These are phyloP conservation scores for Rhagophthalmus giganteus DNA, from an alignment of 2,888 invertebrate species.

Conservation along the genomic window DNA sequence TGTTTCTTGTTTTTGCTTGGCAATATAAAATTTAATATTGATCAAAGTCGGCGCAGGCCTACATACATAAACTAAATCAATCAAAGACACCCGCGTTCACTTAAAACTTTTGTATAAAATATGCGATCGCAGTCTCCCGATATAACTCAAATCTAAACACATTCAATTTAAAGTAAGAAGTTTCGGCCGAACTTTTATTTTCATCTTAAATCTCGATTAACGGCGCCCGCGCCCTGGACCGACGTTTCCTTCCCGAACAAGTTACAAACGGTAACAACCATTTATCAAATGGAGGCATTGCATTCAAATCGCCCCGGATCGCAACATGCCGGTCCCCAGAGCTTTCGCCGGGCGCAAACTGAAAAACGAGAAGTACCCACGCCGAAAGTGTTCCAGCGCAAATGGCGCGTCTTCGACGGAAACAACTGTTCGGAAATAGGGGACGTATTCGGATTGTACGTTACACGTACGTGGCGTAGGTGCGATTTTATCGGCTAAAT, in stretches of 20 bases:
- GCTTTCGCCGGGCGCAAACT: constrained; percentile 14
- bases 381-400: constrained; percentile 13
- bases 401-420: constrained; percentile 19
- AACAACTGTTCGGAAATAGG: constrained; percentile 23
- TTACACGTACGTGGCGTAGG: constrained; percentile 18
- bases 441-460: too few species aligned
- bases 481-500: constrained; percentile 22
- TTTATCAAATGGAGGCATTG: constrained; percentile 29
- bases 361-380: constrained; percentile 14
- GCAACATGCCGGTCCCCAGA: constrained; percentile 13
- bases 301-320: constrained; percentile 28
- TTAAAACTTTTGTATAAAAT: constrained; percentile 30
- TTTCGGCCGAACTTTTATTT: constrained; percentile 26
- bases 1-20: constrained; percentile 23
- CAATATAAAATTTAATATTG: constrained; percentile 27
- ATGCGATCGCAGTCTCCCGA: constrained; percentile 25
- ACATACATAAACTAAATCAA: constrained; percentile 29
- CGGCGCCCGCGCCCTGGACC: constrained; percentile 23
- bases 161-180: constrained; percentile 32
- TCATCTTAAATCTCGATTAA: constrained; percentile 31
- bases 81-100: constrained; percentile 29
- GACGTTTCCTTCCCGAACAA: constrained; percentile 27
- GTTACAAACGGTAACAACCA: constrained; percentile 30
- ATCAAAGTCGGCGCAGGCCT: constrained; percentile 26
- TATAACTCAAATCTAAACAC: constrained; percentile 31